Conservation (phyloP, 1,140 invertebrate species). For the Frieseomelitta varia region DNA sequence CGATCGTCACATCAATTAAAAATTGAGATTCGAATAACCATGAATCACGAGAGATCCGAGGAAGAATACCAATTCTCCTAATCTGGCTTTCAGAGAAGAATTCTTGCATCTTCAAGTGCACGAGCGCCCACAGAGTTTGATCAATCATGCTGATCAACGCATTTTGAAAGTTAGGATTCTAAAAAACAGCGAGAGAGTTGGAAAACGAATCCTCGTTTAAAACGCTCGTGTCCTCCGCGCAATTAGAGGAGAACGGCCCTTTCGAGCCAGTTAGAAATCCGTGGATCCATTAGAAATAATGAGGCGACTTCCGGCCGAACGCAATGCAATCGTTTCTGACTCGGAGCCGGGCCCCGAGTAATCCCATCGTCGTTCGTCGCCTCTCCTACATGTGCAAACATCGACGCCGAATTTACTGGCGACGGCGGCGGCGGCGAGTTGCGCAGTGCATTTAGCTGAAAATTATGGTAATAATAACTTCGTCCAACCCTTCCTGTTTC, state of each 20-base stretch:
- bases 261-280: slow-evolving; percentile 39
- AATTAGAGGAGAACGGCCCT: slow-evolving; percentile 31
- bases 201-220: neutral
- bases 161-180: neutral
- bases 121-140: no score
- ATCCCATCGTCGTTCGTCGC: slow-evolving; percentile 41
- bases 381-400: slow-evolving; percentile 60
- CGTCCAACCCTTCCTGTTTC: slow-evolving; percentile 42
- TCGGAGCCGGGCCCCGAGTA: slow-evolving; percentile 23
- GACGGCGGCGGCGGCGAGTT: slow-evolving; percentile 39
- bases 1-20: no score
- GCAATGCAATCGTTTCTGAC: slow-evolving; percentile 57
- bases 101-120: no score
- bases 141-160: neutral
- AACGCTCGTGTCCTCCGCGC: neutral
- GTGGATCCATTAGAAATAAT: slow-evolving; percentile 63
- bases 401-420: slow-evolving; percentile 60
- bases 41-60: no score
- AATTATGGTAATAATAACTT: slow-evolving; percentile 77
- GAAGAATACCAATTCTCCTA: no score
- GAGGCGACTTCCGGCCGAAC: slow-evolving; percentile 49
- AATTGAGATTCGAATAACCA: no score
- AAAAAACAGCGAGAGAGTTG: neutral
- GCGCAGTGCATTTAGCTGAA: slow-evolving; percentile 69
- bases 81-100: no score